These are phyloP conservation scores for Zaprionus kolodkinae DNA, from an alignment of 1,140 invertebrate genomes.

Conservation along the genomic window DNA sequence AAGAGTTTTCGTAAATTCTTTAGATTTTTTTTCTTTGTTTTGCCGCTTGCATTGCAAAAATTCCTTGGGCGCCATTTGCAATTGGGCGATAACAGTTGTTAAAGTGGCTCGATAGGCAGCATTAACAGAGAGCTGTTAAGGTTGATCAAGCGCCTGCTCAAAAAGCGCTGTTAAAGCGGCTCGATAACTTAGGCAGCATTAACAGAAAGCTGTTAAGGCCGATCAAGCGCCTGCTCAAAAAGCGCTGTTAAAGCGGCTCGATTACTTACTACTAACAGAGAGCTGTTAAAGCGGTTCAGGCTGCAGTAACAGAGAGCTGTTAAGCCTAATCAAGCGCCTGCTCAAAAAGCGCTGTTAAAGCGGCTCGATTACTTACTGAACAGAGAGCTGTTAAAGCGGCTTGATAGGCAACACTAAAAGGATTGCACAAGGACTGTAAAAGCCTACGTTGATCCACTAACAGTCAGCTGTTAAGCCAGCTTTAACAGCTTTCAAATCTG, in stretches of 20 bases:
- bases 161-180: background rate
- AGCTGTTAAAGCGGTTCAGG: background rate
- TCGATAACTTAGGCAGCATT: background rate
- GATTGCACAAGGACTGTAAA: background rate
- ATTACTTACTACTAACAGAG: background rate
- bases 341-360: background rate
- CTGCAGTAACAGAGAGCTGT: background rate
- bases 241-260: background rate
- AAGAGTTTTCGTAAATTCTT: background rate
- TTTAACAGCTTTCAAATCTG: background rate
- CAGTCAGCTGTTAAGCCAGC: background rate
- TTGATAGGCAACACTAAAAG: background rate
- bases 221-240: background rate
- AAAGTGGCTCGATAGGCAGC: background rate
- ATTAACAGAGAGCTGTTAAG: background rate
- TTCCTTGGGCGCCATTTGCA: background rate
- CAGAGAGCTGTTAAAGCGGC: background rate
- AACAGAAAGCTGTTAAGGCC: background rate
- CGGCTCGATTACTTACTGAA: too few relatives aligned
- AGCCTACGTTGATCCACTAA: background rate
- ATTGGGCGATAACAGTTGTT: background rate
- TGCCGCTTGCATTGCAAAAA: too few relatives aligned
- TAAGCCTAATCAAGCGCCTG: background rate
- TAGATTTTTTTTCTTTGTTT: background rate
- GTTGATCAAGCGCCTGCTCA: background rate